Evolutionary conservation across 2,113 vertebrate genomes (phyloP).

Genomic region (Misgurnus anguillicaudatus): DNA sequence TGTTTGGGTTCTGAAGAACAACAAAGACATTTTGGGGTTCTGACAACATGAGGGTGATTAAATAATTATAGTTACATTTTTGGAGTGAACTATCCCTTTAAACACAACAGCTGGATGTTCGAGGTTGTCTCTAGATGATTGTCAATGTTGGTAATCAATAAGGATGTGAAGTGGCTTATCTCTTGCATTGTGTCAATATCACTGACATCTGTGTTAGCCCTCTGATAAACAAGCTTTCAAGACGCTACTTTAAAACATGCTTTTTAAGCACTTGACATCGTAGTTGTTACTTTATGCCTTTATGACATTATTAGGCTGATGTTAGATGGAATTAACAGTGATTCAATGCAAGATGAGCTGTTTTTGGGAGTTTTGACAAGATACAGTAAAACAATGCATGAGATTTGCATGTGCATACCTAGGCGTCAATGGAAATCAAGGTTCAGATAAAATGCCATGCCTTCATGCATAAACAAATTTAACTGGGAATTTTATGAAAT

Average conservation of each 20-base stretch:
- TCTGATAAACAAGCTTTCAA: conserved; percentile 61
- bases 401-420: neutral
- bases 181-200: conserved; percentile 60
- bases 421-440: conserved; percentile 30
- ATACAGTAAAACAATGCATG: neutral
- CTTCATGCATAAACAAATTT: conserved; percentile 51
- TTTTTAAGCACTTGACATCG: conserved; percentile 31
- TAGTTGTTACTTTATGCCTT: conserved; percentile 13
- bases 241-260: conserved; percentile 45
- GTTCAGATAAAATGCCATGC: conserved; percentile 42
- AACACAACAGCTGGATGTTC: neutral
- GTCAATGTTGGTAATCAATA: conserved; percentile 56
- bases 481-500: conserved; percentile 53
- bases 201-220: conserved; percentile 55
- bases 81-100: too few relatives aligned
- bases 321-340: neutral
- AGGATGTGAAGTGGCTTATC: conserved; percentile 62
- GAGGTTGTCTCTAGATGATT: conserved; percentile 51
- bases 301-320: neutral
- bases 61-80: too few relatives aligned
- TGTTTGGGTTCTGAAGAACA: too few relatives aligned
- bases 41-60: too few relatives aligned
- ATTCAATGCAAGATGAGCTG: neutral
- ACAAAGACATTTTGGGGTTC: too few relatives aligned
- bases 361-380: neutral